Evolutionary conservation across 1,140 invertebrate genomes (phyloP).

Genomic region (Trichonephila clavata): DNA sequence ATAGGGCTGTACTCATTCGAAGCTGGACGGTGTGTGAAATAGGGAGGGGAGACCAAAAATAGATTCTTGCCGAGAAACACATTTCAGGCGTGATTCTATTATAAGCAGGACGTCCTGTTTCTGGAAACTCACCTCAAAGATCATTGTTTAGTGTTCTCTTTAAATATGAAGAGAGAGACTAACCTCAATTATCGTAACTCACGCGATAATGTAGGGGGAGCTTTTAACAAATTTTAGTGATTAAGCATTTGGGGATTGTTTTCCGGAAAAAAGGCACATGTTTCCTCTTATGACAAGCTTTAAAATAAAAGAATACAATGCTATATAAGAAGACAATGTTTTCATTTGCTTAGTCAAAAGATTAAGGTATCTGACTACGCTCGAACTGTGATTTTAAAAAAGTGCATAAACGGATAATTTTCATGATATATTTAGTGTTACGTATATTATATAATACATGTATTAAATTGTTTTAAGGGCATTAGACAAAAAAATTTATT

Average conservation of each 20-base stretch:
- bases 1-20: slow-evolving; percentile 32
- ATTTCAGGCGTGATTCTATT: slow-evolving; percentile 59
- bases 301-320: no score
- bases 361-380: no score
- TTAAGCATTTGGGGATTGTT: neutral
- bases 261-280: neutral
- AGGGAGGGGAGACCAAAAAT: slow-evolving; percentile 16
- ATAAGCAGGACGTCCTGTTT: slow-evolving; percentile 63
- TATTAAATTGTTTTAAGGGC: no score
- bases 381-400: no score
- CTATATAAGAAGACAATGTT: no score
- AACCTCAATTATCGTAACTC: slow-evolving; percentile 27
- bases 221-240: slow-evolving; percentile 1
- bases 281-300: neutral
- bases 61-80: slow-evolving; percentile 47
- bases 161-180: slow-evolving; percentile 24
- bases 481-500: no score
- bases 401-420: no score
- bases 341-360: no score
- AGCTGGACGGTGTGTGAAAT: neutral
- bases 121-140: slow-evolving; percentile 1
- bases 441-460: no score
- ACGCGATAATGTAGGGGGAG: neutral
- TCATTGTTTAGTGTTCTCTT: slow-evolving; percentile 3
- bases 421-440: no score